A percentile compares a stretch with the other conserved stretches of the same genome.
Conservation (phyloP, 2,797 vertebrate genomes). For the Prunella strophiata region DNA sequence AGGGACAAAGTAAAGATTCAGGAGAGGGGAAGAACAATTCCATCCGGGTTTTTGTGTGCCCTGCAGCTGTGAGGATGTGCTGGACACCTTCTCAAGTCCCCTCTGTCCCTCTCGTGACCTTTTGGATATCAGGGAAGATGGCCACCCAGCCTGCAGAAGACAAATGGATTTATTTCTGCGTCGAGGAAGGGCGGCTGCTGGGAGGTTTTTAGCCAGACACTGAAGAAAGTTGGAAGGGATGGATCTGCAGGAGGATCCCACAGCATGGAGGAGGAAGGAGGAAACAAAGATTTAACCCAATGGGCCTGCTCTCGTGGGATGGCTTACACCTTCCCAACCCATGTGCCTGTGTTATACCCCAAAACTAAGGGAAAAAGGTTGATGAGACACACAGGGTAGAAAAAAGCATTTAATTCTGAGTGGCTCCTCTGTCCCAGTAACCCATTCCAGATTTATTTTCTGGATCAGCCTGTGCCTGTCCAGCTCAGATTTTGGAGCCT, state of each 20-base stretch:
- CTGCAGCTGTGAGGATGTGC: background rate
- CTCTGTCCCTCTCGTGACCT: background rate
- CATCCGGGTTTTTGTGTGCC: accelerated
- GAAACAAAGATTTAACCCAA: background rate
- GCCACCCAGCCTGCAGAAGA: background rate
- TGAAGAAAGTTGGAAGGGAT: accelerated
- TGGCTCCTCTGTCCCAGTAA: background rate
- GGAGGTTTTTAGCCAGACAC: background rate
- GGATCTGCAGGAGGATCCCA: background rate
- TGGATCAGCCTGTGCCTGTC: accelerated
- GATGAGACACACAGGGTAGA: background rate
- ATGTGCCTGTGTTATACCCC: accelerated
- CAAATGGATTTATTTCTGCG: background rate
- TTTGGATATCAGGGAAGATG: background rate
- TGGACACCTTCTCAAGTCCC: accelerated
- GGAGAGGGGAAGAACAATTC: background rate
- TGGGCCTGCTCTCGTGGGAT: accelerated
- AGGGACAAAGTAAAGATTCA: background rate
- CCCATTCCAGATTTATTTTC: background rate
- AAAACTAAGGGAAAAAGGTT: background rate
- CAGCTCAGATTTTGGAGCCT: background rate
- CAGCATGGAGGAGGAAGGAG: background rate
- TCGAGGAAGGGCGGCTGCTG: background rate
- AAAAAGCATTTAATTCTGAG: background rate
- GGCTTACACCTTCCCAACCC: background rate